Percentiles rank a stretch among this genome's conserved stretches.
Conservation (phyloP, 1,140 invertebrate genomes). For the Camponotus pennsylvanicus region DNA sequence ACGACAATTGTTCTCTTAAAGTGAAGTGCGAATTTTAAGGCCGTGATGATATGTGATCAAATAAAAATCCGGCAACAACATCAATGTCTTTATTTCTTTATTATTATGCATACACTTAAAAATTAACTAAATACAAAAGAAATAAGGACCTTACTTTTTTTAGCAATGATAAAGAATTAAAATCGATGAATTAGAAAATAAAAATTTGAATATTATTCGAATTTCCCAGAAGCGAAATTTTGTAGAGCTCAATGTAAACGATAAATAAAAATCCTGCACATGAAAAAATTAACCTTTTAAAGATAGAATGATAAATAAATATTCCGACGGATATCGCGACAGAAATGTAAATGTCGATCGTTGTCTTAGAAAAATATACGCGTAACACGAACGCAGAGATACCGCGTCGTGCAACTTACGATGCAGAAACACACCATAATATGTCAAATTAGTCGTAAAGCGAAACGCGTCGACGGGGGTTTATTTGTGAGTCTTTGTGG, state of each 20-base stretch:
- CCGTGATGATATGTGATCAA: slow-evolving; percentile 25
- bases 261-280: not conserved
- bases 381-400: not conserved
- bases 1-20: slow-evolving; percentile 64
- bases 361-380: slow-evolving; percentile 42
- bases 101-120: not conserved
- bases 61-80: not conserved
- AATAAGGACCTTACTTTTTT: not conserved
- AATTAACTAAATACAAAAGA: not conserved
- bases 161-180: not conserved
- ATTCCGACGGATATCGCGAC: not conserved
- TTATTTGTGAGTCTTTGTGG: slow-evolving; percentile 69
- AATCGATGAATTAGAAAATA: not conserved
- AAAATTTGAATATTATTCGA: not conserved
- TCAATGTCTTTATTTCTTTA: not conserved
- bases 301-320: slow-evolving; percentile 35
- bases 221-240: not conserved
- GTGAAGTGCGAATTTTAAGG: slow-evolving; percentile 64
- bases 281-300: not conserved
- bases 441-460: slow-evolving; percentile 62
- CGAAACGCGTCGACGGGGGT: not conserved
- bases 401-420: not conserved
- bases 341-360: slow-evolving; percentile 21
- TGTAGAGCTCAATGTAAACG: not conserved
- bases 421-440: slow-evolving; percentile 44